Evolutionary conservation across 1,140 invertebrate genomes (phyloP).

Genomic region (Antheraea mylitta): DNA sequence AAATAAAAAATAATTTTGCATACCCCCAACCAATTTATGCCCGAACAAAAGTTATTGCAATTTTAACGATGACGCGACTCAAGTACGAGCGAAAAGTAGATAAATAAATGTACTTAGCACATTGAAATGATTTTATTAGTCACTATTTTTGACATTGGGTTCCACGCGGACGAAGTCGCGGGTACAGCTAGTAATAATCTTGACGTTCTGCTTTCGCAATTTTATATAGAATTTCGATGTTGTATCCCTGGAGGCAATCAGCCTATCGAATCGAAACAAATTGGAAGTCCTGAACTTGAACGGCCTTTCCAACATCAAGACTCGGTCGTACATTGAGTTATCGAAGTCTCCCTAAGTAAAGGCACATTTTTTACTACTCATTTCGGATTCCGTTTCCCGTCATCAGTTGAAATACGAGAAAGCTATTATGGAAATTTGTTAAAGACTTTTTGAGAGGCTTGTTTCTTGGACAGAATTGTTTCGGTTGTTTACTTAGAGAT

Average conservation of each 20-base stretch:
- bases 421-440: slow-evolving; percentile 15
- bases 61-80: too few relatives aligned
- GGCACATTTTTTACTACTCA: slow-evolving; percentile 21
- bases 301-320: slow-evolving; percentile 19
- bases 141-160: too few relatives aligned
- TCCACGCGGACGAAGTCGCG: too few relatives aligned
- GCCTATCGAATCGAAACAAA: slow-evolving; percentile 27
- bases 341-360: slow-evolving; percentile 23
- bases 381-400: slow-evolving; percentile 23
- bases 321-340: slow-evolving; percentile 27
- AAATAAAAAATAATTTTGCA: too few relatives aligned
- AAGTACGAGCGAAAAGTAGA: too few relatives aligned
- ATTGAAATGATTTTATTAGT: too few relatives aligned
- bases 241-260: slow-evolving; percentile 24
- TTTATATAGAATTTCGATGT: slow-evolving; percentile 2
- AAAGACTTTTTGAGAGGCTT: background rate
- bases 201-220: background rate
- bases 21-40: too few relatives aligned
- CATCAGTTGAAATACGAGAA: slow-evolving; percentile 17
- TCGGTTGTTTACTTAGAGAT: background rate
- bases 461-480: background rate
- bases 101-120: too few relatives aligned
- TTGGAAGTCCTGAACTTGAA: slow-evolving; percentile 22
- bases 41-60: too few relatives aligned
- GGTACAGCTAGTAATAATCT: background rate